Conservation (phyloP, 2,888 invertebrate species). For the Druceiella hillmani region DNA sequence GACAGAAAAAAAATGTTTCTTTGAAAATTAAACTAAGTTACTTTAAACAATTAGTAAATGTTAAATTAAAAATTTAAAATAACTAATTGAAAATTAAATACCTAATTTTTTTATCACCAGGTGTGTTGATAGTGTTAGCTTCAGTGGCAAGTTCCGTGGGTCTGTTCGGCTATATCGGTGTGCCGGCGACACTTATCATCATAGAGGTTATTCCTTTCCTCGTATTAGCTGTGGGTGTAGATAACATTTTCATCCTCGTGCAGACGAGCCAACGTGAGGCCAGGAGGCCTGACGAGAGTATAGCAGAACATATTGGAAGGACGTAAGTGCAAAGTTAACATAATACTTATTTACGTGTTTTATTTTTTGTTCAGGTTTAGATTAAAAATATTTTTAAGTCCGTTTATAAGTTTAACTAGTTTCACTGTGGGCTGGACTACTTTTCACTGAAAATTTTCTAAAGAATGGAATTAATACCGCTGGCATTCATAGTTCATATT, state of each 20-base stretch:
- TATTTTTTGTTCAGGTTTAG: too few species aligned
- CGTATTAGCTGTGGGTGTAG: slow-evolving; percentile 96
- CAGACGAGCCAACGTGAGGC: slow-evolving; percentile 86
- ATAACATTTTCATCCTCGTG: slow-evolving; percentile 98
- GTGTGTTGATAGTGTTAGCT: slow-evolving; percentile 88
- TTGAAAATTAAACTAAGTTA: too few species aligned
- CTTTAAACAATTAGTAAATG: too few species aligned
- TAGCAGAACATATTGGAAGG: slow-evolving; percentile 84
- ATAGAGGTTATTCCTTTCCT: slow-evolving; percentile 98
- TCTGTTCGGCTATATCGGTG: slow-evolving; percentile 82
- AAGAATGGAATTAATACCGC: too few species aligned
- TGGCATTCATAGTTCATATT: too few species aligned
- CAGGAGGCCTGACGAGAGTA: slow-evolving; percentile 66
- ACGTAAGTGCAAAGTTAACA: slow-evolving; percentile 41
- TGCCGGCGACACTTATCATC: slow-evolving; percentile 93
- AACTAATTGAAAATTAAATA: slow-evolving; percentile 71
- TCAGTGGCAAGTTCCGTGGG: slow-evolving; percentile 93
- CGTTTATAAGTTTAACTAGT: too few species aligned
- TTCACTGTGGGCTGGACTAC: too few species aligned
- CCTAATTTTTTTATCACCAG: slow-evolving; percentile 63
- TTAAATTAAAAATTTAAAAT: too few species aligned
- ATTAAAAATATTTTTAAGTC: too few species aligned
- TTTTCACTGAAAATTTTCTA: too few species aligned
- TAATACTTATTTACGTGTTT: too few species aligned
- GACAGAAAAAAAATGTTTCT: too few species aligned